Base-by-base conservation (phyloP, 2,113 vertebrate genomes). In the Papio anubis region DNA sequence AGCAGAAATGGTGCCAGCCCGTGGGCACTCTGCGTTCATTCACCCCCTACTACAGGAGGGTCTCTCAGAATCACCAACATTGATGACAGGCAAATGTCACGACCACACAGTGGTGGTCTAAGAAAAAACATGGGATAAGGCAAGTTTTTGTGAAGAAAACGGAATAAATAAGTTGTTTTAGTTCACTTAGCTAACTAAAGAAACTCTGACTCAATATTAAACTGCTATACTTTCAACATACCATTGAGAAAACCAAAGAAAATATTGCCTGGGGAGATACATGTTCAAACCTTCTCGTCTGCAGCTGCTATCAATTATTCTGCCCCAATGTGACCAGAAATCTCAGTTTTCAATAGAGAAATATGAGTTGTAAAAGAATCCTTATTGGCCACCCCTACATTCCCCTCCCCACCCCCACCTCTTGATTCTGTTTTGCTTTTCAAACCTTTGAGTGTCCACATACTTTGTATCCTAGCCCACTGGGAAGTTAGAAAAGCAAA, bases 231-330 rank as follows among this genome's bases (percentile, higher is more conserved):
- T 97, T 92, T 73, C 43, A 3, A 70, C 94, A 96, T 91, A 68
- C 94, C 93, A 87, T 21, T 66, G 94, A 97, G 88, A 96, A 97
- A 78, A 98, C 94, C 94, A 97, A 96, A 95, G 94, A 95, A 97
- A 97, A 97, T 98, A 98, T 73, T 98, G 98, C 98, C 98, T 97
- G 81, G 97, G 96, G 98, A 97, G 85, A 90, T 93, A 70, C 97
- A 64, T 97, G 90, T 84, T 97, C 97, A 98, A 90, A 97, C 98
- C 57, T 98, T 96, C 90, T 96, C 98, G 98, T 98, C 96, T 98
- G 97, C 93, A 98, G 98, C 97, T 97, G 97, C 97, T 97, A 97
- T 97, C 98, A 98, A 98, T 98, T 98, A 98, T 96, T 98, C 97
- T 97, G 84, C 84, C 91, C 97, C 94, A 93, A 95, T 88, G 95